A percentile compares a stretch with the other conserved stretches of the same genome.
These are phyloP conservation scores for Cepaea nemoralis DNA, from an alignment of 1,140 invertebrate species.

Conservation along the genomic window DNA sequence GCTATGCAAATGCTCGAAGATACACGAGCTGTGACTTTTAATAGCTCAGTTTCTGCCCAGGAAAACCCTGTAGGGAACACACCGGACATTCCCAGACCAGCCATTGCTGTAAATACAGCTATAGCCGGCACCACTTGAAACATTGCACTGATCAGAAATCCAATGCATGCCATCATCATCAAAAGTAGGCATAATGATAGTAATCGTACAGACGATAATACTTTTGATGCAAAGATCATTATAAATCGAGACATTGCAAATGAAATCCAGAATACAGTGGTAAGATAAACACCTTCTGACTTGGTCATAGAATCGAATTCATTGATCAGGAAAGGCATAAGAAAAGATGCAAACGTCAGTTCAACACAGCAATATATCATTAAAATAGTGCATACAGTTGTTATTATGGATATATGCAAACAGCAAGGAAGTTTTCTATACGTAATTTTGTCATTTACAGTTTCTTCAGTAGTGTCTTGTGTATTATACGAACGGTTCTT, in stretches of 20 bases:
- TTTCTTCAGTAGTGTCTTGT: too few relatives aligned
- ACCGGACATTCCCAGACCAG: constrained; percentile 47
- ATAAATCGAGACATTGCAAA: constrained; percentile 21
- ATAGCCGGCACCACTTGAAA: background rate
- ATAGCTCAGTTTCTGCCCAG: constrained; percentile 49
- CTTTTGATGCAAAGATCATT: constrained; percentile 10
- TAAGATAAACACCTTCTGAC: constrained; percentile 7
- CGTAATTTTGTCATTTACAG: background rate
- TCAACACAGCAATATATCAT: constrained; percentile 51
- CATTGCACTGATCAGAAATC: background rate
- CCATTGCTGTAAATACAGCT: background rate
- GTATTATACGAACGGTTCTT: too few relatives aligned
- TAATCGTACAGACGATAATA: background rate
- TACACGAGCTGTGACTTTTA: constrained; percentile 49
- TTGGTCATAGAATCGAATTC: background rate
- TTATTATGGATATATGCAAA: constrained; percentile 37
- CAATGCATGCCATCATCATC: background rate
- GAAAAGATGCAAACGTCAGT: constrained; percentile 49
- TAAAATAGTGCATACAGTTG: constrained; percentile 17
- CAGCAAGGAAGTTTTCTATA: constrained; percentile 17
- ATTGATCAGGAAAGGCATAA: constrained; percentile 49
- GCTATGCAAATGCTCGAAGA: constrained; percentile 48
- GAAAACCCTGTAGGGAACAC: constrained; percentile 49
- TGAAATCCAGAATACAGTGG: constrained; percentile 14
- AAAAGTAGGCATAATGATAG: background rate